Evolutionary conservation across 2,113 vertebrate genomes (phyloP).

Genomic region (Chaetorhynchus papuensis): DNA sequence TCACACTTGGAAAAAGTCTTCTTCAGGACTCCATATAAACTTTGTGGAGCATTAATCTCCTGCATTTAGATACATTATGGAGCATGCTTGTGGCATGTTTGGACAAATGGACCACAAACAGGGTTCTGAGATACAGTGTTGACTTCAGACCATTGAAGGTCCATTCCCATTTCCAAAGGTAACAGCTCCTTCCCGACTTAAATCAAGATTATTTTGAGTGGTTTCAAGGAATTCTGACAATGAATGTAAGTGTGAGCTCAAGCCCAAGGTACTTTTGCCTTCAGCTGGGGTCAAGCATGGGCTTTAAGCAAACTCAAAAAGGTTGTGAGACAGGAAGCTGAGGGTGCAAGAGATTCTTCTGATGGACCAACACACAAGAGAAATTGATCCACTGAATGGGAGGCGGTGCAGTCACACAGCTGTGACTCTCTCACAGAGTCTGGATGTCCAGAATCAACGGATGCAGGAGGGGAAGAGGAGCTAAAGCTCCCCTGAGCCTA

Average conservation of each 20-base stretch:
- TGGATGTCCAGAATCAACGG: fast-evolving
- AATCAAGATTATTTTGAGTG: background rate
- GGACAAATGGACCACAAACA: background rate
- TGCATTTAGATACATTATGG: background rate
- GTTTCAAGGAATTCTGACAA: background rate
- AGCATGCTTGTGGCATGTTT: background rate
- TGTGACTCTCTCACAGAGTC: background rate
- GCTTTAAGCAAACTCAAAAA: background rate
- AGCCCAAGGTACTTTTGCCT: background rate
- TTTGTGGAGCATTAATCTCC: background rate
- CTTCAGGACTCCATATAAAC: background rate
- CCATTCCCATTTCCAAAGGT: background rate
- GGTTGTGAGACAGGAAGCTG: background rate
- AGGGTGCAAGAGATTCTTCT: background rate
- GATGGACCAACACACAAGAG: background rate
- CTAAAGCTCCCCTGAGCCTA: background rate
- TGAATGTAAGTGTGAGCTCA: fast-evolving
- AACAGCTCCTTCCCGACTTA: background rate
- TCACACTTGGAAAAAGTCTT: background rate
- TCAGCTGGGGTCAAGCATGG: background rate
- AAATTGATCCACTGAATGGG: background rate
- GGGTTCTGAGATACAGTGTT: background rate
- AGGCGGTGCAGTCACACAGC: background rate
- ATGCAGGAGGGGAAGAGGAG: background rate
- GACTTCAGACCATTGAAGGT: background rate